Base-by-base conservation (phyloP, 2,797 vertebrate species). In the Bovichtus variegatus region DNA sequence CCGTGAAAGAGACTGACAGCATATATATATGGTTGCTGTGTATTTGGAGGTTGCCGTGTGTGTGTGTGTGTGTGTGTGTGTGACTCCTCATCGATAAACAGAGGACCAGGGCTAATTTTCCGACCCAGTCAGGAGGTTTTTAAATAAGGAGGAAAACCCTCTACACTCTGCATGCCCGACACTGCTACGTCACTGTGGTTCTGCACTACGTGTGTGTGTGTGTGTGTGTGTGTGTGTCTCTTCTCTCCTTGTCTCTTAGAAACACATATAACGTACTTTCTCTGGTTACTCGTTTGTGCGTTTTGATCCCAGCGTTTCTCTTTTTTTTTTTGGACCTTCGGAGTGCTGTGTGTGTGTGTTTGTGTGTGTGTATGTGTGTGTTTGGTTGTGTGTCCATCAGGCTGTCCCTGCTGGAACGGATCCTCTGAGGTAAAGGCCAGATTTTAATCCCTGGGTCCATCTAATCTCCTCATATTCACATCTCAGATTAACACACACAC, bases 381-480 rank as follows among this genome's bases (percentile, higher is more conserved):
- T 27, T 38, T 12, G 41, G 57, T 64, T 23, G 76, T 71, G 65
- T 72, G 86, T 86, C 82, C 86, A 84, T 90, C 79, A 88, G 79
- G 77, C 78, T 88, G 86, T 89, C 80, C 80, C 86, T 66, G 87
- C 76, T 82, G 70, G 74, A 86, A 71, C 49, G 40, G 91, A 93
- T 95, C 88, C 81, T 93, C 86, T 93, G 91, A 93, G 91, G 93
- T 94, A 93, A 93, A 94, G 91, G 92, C 92, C 91, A 90, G 83
- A 88, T 93, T 91, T 90, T 95, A 95, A 95, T 95, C 93, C 93
- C 89, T 70, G 59, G 68, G 78, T 85, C 85, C 86, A 94, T 94
- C 92, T 94, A 94, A 95, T 95, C 94, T 93, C 90, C 83, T 92
- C 93, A 94, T 90, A 94, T 94, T 95, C 91, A 94, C 92, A 91